phyloP scores from a whole-genome alignment of 92 coral and sea anemone genomes.

The Epizoanthus illoricatus region DNA sequence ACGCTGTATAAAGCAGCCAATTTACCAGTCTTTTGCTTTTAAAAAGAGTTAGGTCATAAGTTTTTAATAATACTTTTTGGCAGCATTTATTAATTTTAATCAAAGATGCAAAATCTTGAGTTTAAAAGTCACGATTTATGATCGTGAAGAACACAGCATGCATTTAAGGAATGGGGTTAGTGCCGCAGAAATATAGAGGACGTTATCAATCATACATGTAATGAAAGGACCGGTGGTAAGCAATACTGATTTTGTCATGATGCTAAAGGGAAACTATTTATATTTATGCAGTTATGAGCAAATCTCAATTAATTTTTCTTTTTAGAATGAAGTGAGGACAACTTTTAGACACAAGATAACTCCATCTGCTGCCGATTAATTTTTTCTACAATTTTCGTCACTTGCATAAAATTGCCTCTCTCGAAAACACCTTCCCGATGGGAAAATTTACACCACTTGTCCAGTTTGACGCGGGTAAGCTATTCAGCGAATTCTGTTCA shows the following conservation, averaged over 20 bases:
- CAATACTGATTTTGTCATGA: too few species aligned
- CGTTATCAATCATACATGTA: background rate
- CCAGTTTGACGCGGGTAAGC: slow-evolving; percentile 17
- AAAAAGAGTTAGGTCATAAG: background rate
- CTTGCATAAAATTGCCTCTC: slow-evolving; percentile 1
- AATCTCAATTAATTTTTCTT: background rate
- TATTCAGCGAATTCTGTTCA: slow-evolving; percentile 4
- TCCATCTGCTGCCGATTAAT: slow-evolving; percentile 37
- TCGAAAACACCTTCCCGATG: slow-evolving; percentile 33
- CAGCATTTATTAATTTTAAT: background rate
- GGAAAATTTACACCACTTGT: slow-evolving; percentile 21
- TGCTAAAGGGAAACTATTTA: background rate
- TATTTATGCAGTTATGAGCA: background rate
- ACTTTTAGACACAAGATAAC: background rate
- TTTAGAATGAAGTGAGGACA: background rate
- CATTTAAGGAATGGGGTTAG: background rate
- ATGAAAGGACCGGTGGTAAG: too few species aligned
- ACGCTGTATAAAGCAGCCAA: slow-evolving; percentile 27
- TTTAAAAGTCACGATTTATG: background rate
- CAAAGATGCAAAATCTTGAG: too few species aligned
- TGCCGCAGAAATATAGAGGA: background rate
- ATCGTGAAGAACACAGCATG: background rate
- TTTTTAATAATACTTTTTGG: slow-evolving; percentile 6
- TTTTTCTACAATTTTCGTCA: slow-evolving; percentile 4
- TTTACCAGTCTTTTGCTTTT: slow-evolving; percentile 43